Base-by-base conservation (phyloP, 2,888 invertebrate species). In the Sphinx pinastri region DNA sequence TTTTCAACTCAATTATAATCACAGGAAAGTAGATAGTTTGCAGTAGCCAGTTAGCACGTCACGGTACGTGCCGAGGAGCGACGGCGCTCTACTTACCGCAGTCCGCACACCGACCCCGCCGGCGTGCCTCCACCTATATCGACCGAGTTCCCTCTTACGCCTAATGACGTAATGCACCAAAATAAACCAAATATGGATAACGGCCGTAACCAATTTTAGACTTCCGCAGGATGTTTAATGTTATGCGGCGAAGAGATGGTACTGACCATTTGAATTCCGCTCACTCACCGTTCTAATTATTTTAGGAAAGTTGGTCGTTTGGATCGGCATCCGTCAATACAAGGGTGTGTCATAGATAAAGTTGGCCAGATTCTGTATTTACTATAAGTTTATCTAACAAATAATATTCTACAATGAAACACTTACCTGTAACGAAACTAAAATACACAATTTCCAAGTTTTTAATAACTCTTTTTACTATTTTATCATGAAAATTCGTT, bases 131-230 rank as follows among this genome's bases (percentile, higher is more conserved):
- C 75, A 76, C 70, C 74, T 76, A 76, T 74, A 79, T 75, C 80
- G 82, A 83, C 79, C 80, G 80, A 78, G 81, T 80, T 81, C 79
- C 84, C 78, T 79, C 76, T 66, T 79, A 78, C 69, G 81, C 81
- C 82, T 82, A 88, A 90, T 94, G 94, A 94, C 94, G 94, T 94
- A 94, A 94, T 94, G 88, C 79, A 89, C 92, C 88, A 93, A 93
- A 94, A 93, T 94, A 93, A 92, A 92, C 91, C 87, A 84, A 90
- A 85, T 89, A 92, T 80, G 92, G 91, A 89, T 89, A 88, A 88
- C 84, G 79, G 77, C 77, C 74, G 72, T 55, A 70, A 72, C 72
- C 78, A 76, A 84, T 81, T 84, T 79, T 84, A 81, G 78, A 84
- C 80, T 82, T 86, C 83, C 83, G 82, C 76, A 77, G 76, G 57